Percentiles rank a stretch among this genome's conserved stretches.
Evolutionary conservation across 2,113 vertebrate species (phyloP).

Genomic region (Otocyon megalotis): DNA sequence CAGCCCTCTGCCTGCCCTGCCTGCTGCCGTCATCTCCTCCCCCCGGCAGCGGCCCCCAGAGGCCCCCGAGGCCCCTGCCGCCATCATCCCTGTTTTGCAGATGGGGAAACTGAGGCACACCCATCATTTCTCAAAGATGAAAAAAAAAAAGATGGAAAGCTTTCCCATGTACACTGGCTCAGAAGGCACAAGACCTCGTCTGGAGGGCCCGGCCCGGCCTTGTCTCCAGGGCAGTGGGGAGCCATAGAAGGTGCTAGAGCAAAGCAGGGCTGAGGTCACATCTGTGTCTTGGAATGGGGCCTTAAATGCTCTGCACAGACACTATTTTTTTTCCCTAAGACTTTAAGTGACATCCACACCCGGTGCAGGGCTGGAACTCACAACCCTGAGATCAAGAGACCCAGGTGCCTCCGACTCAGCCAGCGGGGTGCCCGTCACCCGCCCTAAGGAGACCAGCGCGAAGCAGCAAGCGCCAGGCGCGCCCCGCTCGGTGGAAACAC

Average conservation of each 20-base stretch:
- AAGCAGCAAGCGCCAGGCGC: neutral
- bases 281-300: no score
- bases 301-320: neutral
- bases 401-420: fast-evolving
- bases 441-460: no score
- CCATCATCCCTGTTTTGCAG: neutral
- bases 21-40: neutral
- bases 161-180: neutral
- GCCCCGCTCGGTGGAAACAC: neutral
- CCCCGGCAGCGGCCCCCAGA: no score
- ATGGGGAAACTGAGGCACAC: neutral
- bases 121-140: neutral
- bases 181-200: neutral
- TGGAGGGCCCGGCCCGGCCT: neutral
- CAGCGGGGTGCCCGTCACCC: no score
- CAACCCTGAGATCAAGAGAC: neutral
- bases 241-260: neutral
- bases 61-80: neutral
- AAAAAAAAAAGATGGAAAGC: no score
- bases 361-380: no score
- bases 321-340: no score
- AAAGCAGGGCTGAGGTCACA: neutral
- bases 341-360: no score
- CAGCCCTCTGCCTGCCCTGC: no score
- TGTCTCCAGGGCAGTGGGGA: neutral